Percentiles rank a stretch among this genome's conserved stretches.
Conservation (phyloP, 2,888 invertebrate genomes). For the Antheraea yamamai region DNA sequence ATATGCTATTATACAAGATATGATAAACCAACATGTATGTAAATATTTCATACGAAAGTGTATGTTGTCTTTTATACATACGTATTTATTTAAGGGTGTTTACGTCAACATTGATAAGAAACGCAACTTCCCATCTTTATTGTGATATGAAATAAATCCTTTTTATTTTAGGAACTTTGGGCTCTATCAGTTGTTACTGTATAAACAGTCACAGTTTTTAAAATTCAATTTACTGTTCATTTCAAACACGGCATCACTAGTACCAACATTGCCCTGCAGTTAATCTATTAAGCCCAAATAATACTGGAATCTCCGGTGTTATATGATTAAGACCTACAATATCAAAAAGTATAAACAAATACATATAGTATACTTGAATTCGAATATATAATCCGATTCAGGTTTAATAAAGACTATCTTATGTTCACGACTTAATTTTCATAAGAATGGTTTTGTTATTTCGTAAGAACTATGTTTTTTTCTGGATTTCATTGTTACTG, state of each 20-base stretch:
- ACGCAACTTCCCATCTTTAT: not conserved
- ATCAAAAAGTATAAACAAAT: not conserved
- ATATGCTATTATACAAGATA: not conserved
- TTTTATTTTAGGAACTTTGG: not conserved
- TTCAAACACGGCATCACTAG: not conserved
- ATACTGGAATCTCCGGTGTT: not conserved
- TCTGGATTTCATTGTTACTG: too few species aligned
- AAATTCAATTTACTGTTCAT: not conserved
- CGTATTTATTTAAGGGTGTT: not conserved
- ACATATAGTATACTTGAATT: not conserved
- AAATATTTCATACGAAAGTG: not conserved
- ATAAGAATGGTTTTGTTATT: too few species aligned
- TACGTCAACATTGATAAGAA: not conserved
- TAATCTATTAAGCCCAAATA: not conserved
- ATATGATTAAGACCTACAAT: not conserved
- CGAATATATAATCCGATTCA: not conserved
- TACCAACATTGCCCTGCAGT: not conserved
- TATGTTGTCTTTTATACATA: not conserved
- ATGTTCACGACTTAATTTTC: too few species aligned
- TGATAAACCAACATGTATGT: not conserved
- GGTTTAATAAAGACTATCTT: not conserved
- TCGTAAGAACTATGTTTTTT: too few species aligned
- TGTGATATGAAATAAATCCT: not conserved
- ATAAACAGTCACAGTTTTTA: not conserved
- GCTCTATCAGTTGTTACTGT: not conserved